Evolutionary conservation across 1,140 invertebrate species (phyloP), one percentile per base, ranked within the genome.

Genomic region (Drosophila bifasciata): DNA sequence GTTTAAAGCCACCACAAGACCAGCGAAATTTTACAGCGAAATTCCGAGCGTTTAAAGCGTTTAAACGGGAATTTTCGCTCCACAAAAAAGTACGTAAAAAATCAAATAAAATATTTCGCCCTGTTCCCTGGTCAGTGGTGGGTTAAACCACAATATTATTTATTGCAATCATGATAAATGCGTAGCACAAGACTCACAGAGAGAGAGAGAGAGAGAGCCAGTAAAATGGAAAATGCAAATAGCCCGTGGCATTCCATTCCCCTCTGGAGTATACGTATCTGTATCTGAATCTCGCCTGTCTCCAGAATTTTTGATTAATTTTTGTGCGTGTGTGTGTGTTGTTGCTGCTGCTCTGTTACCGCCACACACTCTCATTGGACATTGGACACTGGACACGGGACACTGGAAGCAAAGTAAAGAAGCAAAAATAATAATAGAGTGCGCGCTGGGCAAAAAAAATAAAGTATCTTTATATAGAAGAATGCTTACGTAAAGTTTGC

Each of bases 81-180:
- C 21, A 32, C 39, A 28, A 25, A 28, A 45, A 61, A 17, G 16
- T 21, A 16, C 7, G 28, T 32, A 21, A 4, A n/a, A 17, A 68
- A 43, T 51, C 7, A 48, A 36, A 46, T 17, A 32, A 55, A 67
- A 40, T 50, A 46, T 39, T 57, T 32, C 43, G 23, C 19, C 32
- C 41, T 21, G 45, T 43, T 49, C 25, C 16, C 16, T 59, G 76
- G 36, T 52, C 53, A 36, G 43, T 45, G 72, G 55, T 66, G 40
- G 67, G 72, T 80, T 80, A 62, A 84, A 23, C 76, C 62, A 55
- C 71, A 64, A 60, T 73, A 76, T 80, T 85, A 85, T 85, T 85
- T 85, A 86, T 85, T 64, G 72, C 80, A 85, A 75, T 70, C 53
- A 69, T 62, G 63, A 83, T 85, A 76, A 85, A 85, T 79, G 50